Base-by-base conservation (phyloP, 2,113 vertebrate genomes). In the Dryoscopus gambensis region DNA sequence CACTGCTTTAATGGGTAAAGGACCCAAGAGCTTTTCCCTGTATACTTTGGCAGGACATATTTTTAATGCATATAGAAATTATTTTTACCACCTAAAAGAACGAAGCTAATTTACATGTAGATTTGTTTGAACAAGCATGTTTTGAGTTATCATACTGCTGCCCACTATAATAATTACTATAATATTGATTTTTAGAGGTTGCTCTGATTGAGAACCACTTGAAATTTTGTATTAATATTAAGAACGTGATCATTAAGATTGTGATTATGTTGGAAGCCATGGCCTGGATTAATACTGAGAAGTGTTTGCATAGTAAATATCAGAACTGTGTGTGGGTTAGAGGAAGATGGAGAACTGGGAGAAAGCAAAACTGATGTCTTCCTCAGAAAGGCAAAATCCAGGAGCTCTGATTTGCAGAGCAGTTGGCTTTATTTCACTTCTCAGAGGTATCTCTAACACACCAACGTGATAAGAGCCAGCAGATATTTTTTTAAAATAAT, bases 291-390 rank as follows among this genome's bases (percentile, higher is more conserved):
- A 77, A 81, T 78, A 14, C 7, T 81, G 78, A 70, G 56, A 53
- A 44, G 16, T 84, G 55, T 89, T 94, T 96, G 55, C 69, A 57
- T 23, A 84, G 90, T 64, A 94, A 94, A 91, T 77, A 69, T 64
- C 68, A 77, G 46, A 70, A 7, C 27, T 24, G 18, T 35, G 8
- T 53, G 47, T 39, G 42, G 2, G 16, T n/a, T 74, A 70, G 46
- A 84, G 63, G 67, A 53, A 80, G 80, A 20, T 77, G 81, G 69
- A 77, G 31, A 62, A 17, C 27, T 9, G 11, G 37, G 64, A 84
- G 60, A 81, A 84, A 70, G 77, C 11, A 74, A 84, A 89, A 84
- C 20, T 80, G 35, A 60, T 60, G 68, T 57, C 40, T 95, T 93
- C 37, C 20, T 94, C 55, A 52, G 65, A 63, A 59, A 96, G 35